Base-by-base conservation (phyloP, 2,888 invertebrate genomes). In the Lochmaea crataegi region DNA sequence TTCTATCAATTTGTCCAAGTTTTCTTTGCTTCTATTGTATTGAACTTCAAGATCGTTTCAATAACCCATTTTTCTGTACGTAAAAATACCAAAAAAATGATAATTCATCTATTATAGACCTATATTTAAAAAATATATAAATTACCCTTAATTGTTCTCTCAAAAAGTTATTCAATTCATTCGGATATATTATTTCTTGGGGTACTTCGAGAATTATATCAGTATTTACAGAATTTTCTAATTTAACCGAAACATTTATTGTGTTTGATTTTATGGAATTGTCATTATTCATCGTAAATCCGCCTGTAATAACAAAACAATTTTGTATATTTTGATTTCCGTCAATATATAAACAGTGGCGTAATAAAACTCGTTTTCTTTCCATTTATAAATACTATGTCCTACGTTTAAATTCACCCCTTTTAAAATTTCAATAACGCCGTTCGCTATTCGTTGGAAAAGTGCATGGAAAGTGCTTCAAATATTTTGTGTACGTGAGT, bases 161-260 rank as follows among this genome's bases (percentile, higher is more conserved):
- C 65, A 92, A 85, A 84, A 90, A 90, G 45, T 87, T 86, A 83
- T 91, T 91, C n/a, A 91, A 80, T 82, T 92, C 91, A 53, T 90
- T 87, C 0, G 91, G 91, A 82, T 90, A 91, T 53, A 90, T 81
- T 42, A 88, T 82, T 81, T 90, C 88, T 14, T 88, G 88, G 12
- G 87, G 84, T 69, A 85, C 73, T 16, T 76, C 75, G 51, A 74
- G 76, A 61, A 65, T n/a, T 22, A 75, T 18, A n/a, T 69, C 64
- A 3, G 26, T 11, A 41, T 32, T 58, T 64, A 70, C 32, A 12
- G 73, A 75, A 57, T 71, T 67, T 61, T 73, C 68, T 14, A 76
- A 64, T 67, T 69, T 73, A 11, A 70, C 73, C 2, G 75, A 65
- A 5, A 76, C 53, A 48, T 65, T 65, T 60, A 76, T 69, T 18